These are phyloP conservation scores for Nephrotoma appendiculata DNA, from an alignment of 2,888 invertebrate species.

Conservation along the genomic window DNA sequence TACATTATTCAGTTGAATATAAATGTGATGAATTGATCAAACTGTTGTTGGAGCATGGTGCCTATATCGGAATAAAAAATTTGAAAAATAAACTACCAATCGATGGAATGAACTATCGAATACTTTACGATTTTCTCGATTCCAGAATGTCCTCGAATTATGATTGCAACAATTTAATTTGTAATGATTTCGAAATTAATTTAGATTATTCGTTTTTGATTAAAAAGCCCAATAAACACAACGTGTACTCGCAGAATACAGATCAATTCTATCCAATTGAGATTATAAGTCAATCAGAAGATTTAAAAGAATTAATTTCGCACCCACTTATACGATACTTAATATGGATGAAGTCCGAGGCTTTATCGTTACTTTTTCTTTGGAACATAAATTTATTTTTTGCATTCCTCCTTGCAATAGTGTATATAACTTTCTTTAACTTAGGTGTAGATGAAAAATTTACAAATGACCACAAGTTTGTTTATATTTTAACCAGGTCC, in stretches of 20 bases:
- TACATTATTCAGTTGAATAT: conserved; percentile 62
- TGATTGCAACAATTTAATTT: conserved; percentile 39
- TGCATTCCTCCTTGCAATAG: neutral
- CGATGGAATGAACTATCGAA: conserved; percentile 51
- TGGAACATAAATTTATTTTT: neutral
- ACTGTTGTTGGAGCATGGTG: conserved; percentile 50
- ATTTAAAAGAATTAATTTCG: conserved; percentile 51
- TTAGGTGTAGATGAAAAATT: neutral
- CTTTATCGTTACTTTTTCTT: neutral
- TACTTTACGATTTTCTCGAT: conserved; percentile 58
- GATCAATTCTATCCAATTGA: conserved; percentile 62
- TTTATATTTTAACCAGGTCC: neutral
- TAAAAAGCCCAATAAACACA: conserved; percentile 32
- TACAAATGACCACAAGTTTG: neutral
- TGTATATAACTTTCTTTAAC: neutral
- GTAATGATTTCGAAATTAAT: conserved; percentile 54
- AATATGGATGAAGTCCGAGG: conserved; percentile 64
- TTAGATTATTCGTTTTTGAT: conserved; percentile 56
- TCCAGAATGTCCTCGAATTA: conserved; percentile 53
- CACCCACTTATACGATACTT: conserved; percentile 72
- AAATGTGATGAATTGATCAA: conserved; percentile 47
- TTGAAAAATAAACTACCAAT: conserved; percentile 51
- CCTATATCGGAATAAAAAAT: conserved; percentile 56
- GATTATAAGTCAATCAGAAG: conserved; percentile 52
- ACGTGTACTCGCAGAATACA: conserved; percentile 20